These are phyloP conservation scores for Leptopterna dolabrata DNA, from an alignment of 2,888 invertebrate species.

Conservation along the genomic window DNA sequence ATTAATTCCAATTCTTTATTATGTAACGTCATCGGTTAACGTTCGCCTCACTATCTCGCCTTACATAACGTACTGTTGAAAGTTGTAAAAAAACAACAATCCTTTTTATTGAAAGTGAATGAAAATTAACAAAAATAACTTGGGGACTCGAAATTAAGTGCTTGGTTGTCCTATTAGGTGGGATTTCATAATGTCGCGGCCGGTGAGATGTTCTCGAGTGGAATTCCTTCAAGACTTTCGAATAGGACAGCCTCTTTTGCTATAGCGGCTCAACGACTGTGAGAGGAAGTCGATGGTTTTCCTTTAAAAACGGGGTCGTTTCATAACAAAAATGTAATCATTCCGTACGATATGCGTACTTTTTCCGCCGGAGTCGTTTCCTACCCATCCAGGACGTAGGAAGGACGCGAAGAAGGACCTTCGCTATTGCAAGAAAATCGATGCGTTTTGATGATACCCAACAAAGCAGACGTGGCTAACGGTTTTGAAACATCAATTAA, in stretches of 20 bases:
- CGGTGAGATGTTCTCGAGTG: background rate
- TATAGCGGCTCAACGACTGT: background rate
- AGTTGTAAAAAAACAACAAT: background rate
- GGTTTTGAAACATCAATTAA: too few relatives aligned
- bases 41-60: background rate
- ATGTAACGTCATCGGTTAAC: conserved; percentile 28
- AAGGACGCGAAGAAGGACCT: too few relatives aligned
- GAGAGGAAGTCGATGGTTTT: background rate
- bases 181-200: background rate
- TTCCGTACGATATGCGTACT: background rate
- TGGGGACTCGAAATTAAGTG: background rate
- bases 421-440: too few relatives aligned
- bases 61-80: background rate
- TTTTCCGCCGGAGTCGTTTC: background rate
- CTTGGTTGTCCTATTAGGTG: background rate
- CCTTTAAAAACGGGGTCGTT: background rate
- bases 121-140: background rate
- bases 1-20: conserved; percentile 33
- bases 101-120: background rate
- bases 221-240: background rate
- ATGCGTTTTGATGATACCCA: too few relatives aligned
- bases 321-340: background rate
- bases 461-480: too few relatives aligned
- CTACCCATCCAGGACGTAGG: background rate
- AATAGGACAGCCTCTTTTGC: background rate